Evolutionary conservation across 2,888 invertebrate genomes (phyloP).

Genomic region (Calliopum simillimum): DNA sequence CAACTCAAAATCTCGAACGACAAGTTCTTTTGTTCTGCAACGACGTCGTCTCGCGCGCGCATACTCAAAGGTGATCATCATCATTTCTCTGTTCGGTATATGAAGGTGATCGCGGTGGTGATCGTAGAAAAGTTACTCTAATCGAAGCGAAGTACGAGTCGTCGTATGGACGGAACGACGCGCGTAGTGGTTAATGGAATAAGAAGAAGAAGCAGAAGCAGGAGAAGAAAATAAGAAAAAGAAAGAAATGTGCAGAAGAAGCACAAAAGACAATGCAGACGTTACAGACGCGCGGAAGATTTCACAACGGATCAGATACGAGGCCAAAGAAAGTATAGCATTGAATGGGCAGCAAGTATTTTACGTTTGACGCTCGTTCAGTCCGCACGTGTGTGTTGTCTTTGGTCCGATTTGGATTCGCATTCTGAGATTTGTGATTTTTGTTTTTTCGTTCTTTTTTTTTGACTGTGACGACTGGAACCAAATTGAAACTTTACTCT

Average conservation of each 20-base stretch:
- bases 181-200: not conserved
- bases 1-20: conserved; percentile 34
- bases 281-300: conserved; percentile 25
- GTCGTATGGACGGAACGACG: no score
- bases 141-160: no score
- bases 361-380: conserved; percentile 67
- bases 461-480: not conserved
- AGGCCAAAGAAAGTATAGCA: conserved; percentile 66
- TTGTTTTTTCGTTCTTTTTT: conserved; percentile 7
- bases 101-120: not conserved
- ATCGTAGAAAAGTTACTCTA: not conserved
- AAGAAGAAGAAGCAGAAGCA: conserved; percentile 17
- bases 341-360: conserved; percentile 60
- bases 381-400: conserved; percentile 63
- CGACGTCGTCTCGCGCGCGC: conserved; percentile 1
- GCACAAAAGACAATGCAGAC: conserved; percentile 1
- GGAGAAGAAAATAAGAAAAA: conserved; percentile 18
- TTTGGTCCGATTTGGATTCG: conserved; percentile 21
- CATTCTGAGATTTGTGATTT: not conserved
- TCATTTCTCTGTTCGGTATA: not conserved
- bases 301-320: conserved; percentile 52
- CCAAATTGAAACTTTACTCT: no score
- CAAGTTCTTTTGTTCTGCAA: conserved; percentile 31
- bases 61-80: conserved; percentile 2
- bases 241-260: no score